Percentiles rank a stretch among this genome's conserved stretches.
These are phyloP conservation scores for Tetragnatha versicolor DNA, from an alignment of 1,140 invertebrate genomes.

Conservation along the genomic window DNA sequence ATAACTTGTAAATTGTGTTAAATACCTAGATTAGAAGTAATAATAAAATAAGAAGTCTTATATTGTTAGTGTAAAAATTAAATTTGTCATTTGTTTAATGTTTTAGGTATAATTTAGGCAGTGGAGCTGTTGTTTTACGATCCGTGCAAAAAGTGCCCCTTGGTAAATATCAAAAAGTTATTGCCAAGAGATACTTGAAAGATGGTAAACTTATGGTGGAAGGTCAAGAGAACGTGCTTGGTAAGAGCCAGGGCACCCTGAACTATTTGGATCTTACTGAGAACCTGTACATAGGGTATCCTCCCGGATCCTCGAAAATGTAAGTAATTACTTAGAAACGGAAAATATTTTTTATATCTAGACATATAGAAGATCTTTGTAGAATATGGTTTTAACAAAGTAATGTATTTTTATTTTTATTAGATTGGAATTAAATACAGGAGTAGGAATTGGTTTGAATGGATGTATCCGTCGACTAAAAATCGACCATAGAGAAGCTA, in stretches of 20 bases:
- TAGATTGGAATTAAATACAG: slow-evolving; percentile 85
- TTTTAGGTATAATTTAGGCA: slow-evolving; percentile 69
- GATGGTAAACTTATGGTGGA: slow-evolving; percentile 86
- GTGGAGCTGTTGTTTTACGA: slow-evolving; percentile 76
- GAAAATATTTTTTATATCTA: too few relatives aligned
- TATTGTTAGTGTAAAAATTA: too few relatives aligned
- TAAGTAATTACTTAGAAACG: slow-evolving; percentile 62
- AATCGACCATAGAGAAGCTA: slow-evolving; percentile 76
- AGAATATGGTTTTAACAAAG: too few relatives aligned
- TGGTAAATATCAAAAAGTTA: slow-evolving; percentile 79
- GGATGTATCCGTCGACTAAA: slow-evolving; percentile 83
- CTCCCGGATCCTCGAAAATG: slow-evolving; percentile 67
- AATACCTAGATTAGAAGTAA: too few relatives aligned
- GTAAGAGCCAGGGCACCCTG: slow-evolving; percentile 79
- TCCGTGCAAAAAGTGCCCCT: slow-evolving; percentile 77
- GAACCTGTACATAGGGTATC: slow-evolving; percentile 81
- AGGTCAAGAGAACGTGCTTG: slow-evolving; percentile 78
- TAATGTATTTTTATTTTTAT: neutral
- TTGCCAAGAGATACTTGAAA: slow-evolving; percentile 82
- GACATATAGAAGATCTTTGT: too few relatives aligned
- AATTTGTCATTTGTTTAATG: slow-evolving; percentile 57
- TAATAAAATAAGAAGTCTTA: too few relatives aligned
- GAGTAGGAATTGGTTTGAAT: slow-evolving; percentile 79
- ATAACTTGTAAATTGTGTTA: neutral
- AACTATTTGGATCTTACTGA: slow-evolving; percentile 84